Base-by-base conservation (phyloP, 1,140 invertebrate species). In the Leucophenga varia region DNA sequence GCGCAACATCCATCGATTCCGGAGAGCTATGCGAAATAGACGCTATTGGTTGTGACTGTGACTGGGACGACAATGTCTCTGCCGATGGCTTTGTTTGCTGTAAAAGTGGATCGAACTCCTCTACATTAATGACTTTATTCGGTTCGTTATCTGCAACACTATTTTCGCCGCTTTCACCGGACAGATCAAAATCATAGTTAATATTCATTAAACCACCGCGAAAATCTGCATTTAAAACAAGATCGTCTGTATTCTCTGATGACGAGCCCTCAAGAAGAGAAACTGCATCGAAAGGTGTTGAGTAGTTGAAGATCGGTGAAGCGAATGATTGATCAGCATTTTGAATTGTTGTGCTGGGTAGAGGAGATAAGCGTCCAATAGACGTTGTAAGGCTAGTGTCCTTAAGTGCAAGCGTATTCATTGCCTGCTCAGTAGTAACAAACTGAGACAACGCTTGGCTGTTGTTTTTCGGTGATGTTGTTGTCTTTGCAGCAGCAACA, bases 111-210 rank as follows among this genome's bases (percentile, higher is more conserved):
- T 78, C 71, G 52, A 78, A 79, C 46, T 78, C 74, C 37, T 76
- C 71, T 17, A 74, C 57, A 54, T 72, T 67, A 17, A 63, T 47
- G 38, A 64, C 68, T 1, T 49, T 44, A 32, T 84, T 83, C n/a
- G n/a, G n/a, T n/a, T n/a, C n/a, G n/a, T n/a, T n/a, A 30, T 86
- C 84, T 2, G 81, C 80, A 13, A 80, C 72, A 50, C 85, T 86
- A 57, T 85, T 86, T 3, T 87, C 85, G 0, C 79, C 82, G 53
- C 85, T 87, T 22, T 84, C 76, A 71, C 87, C 86, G 2, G 84
- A 87, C 37, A 85, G 74, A 61, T 86, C 85, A 35, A 87, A 86
- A 51, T 87, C 86, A 57, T 86, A 87, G 71, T 86, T 87, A 16
- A 87, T 81, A 58, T 83, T 83, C n/a, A 81, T 83, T 10, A 87